Evolutionary conservation across 2,888 invertebrate genomes (phyloP).

Genomic region (Drosophila diplacantha): DNA sequence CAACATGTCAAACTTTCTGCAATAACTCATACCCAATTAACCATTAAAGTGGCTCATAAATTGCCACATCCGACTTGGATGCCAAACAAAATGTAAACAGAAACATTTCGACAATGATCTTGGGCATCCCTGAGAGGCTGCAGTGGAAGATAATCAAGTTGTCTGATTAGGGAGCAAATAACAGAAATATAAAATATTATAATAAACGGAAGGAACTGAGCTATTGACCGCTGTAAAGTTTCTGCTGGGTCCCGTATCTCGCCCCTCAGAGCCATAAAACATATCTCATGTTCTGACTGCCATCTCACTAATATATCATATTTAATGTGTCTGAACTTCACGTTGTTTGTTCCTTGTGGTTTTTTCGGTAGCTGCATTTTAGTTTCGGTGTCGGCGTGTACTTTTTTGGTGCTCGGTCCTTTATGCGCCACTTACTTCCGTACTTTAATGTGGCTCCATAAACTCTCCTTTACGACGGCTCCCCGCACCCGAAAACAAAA

Average conservation of each 20-base stretch:
- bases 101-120: slow-evolving; percentile 22
- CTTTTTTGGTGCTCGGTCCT: slow-evolving; percentile 31
- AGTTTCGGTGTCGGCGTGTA: slow-evolving; percentile 35
- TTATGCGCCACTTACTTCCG: slow-evolving; percentile 64
- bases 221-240: slow-evolving; percentile 32
- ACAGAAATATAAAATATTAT: slow-evolving; percentile 25
- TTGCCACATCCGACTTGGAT: slow-evolving; percentile 1
- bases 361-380: slow-evolving; percentile 41
- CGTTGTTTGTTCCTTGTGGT: slow-evolving; percentile 38
- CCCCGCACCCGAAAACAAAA: slow-evolving; percentile 47
- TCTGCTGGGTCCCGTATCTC: slow-evolving; percentile 30
- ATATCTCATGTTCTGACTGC: slow-evolving; percentile 61
- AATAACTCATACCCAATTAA: slow-evolving; percentile 1
- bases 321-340: slow-evolving; percentile 67
- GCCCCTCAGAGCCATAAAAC: slow-evolving; percentile 46
- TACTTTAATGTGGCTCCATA: slow-evolving; percentile 66
- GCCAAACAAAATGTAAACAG: slow-evolving; percentile 10
- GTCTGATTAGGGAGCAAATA: slow-evolving; percentile 11
- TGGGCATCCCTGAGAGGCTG: not conserved
- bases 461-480: slow-evolving; percentile 59
- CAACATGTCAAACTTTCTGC: not conserved
- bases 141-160: slow-evolving; percentile 14
- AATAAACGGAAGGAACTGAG: slow-evolving; percentile 18
- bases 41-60: slow-evolving; percentile 11
- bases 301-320: slow-evolving; percentile 63